These are phyloP conservation scores for Scatophagus argus DNA, from an alignment of 2,113 vertebrate species.

Conservation along the genomic window DNA sequence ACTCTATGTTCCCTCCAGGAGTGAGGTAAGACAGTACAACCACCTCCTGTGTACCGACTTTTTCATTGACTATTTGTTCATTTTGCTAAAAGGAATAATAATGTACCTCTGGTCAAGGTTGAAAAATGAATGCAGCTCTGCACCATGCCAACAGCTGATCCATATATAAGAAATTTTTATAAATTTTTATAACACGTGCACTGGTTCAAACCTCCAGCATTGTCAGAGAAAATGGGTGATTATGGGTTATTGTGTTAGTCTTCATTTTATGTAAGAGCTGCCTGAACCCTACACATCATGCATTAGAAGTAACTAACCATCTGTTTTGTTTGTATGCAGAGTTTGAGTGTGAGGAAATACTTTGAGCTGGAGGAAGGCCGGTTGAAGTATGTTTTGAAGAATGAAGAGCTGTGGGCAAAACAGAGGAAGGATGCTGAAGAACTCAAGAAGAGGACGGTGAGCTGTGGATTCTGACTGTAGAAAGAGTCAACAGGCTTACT, in stretches of 20 bases:
- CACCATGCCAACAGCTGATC: neutral
- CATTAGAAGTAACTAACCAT: neutral
- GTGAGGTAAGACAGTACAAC: slow-evolving; percentile 85
- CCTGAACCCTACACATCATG: neutral
- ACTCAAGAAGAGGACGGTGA: slow-evolving; percentile 80
- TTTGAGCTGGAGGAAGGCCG: slow-evolving; percentile 88
- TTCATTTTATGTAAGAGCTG: neutral
- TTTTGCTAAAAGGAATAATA: neutral
- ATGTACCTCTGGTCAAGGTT: no score
- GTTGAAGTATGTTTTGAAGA: slow-evolving; percentile 82
- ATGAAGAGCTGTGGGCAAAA: slow-evolving; percentile 68
- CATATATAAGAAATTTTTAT: neutral
- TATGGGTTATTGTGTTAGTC: neutral
- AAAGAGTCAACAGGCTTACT: no score
- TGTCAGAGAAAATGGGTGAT: no score
- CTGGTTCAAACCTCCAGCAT: neutral
- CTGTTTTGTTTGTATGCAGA: slow-evolving; percentile 76
- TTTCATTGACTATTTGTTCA: neutral
- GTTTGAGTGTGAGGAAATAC: slow-evolving; percentile 78
- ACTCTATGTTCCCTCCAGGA: slow-evolving; percentile 77
- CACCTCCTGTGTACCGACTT: slow-evolving; percentile 1
- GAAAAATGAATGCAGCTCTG: neutral
- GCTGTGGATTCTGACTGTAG: slow-evolving; percentile 1
- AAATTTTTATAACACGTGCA: neutral
- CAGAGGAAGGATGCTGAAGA: slow-evolving; percentile 75